These are phyloP conservation scores for Gymnobelideus leadbeateri DNA, from an alignment of 2,113 vertebrate species.

Conservation along the genomic window DNA sequence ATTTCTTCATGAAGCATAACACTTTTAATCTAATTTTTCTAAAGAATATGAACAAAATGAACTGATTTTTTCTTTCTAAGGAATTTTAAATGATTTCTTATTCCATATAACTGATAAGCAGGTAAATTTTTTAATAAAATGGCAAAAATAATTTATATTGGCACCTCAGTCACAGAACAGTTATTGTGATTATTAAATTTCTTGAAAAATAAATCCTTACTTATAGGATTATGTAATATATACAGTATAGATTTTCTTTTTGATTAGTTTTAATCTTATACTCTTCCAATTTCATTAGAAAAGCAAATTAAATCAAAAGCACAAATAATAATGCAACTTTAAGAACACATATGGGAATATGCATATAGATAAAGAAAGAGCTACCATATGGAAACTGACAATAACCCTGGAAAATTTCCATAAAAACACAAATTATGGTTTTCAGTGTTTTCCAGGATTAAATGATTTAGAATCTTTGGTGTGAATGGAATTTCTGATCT, in stretches of 20 bases:
- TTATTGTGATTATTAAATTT: slow-evolving; percentile 53
- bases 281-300: slow-evolving; percentile 58
- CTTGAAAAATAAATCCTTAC: slow-evolving; percentile 64
- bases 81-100: slow-evolving; percentile 69
- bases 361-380: slow-evolving; percentile 65
- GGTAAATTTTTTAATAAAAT: slow-evolving; percentile 60
- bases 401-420: slow-evolving; percentile 27
- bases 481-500: slow-evolving; percentile 45
- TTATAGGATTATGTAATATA: slow-evolving; percentile 39
- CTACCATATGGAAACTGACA: slow-evolving; percentile 53
- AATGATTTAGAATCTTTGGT: slow-evolving; percentile 48
- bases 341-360: slow-evolving; percentile 52
- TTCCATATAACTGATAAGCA: slow-evolving; percentile 59
- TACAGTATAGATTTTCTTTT: slow-evolving; percentile 22
- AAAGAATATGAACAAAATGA: slow-evolving; percentile 40
- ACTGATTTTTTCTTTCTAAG: slow-evolving; percentile 51
- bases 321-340: slow-evolving; percentile 55
- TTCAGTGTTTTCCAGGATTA: background rate
- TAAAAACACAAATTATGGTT: background rate
- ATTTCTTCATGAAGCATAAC: slow-evolving; percentile 33
- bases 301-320: slow-evolving; percentile 32
- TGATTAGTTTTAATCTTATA: slow-evolving; percentile 24
- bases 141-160: slow-evolving; percentile 65
- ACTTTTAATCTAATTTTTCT: slow-evolving; percentile 52
- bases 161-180: slow-evolving; percentile 44